Base-by-base conservation (phyloP, 2,113 vertebrate species). In the Plecotus auritus region DNA sequence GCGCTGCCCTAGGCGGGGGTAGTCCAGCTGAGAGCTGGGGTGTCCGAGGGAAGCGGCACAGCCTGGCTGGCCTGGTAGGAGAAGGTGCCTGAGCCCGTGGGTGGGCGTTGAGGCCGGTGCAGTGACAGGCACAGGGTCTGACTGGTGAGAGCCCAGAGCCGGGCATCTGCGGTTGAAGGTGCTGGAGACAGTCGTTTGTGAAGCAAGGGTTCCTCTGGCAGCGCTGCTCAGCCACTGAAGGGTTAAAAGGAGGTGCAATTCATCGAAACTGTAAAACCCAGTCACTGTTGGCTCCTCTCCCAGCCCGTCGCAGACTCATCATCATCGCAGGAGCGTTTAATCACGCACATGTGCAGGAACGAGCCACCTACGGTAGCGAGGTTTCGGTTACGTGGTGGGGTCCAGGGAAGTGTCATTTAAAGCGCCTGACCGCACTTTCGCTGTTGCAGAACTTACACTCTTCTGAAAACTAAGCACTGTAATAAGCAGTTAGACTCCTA, bases 181-280 rank as follows among this genome's bases (percentile, higher is more conserved):
- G 7, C 32, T 66, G 4, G 81, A 51, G 37, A 37, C 47, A 64
- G 22, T 35, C 37, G n/a, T 74, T 72, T 49, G 76, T 7, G 1
- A 35, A 61, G 40, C 17, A 73, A 61, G 61, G 88, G 40, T 54
- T 78, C 1, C n/a, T 45, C 5, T n/a, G 42, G 49, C 28, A 35
- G 51, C 9, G 28, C 9, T 51, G 74, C 20, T 17, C 42, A 12
- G 72, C 81, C 67, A 80, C 37, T 16, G 47, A 96, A 96, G 97
- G 96, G 97, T 97, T 97, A 97, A 97, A 94, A 96, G 94, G 86
- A 96, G 97, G 97, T 97, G 97, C 69, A 96, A 80, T 95, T 92
- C 95, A 86, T 83, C 85, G 82, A 90, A 95, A 95, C 92, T 86
- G 14, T 93, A 95, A 96, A 95, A 94, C 77, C 80, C 49, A 96